These are phyloP conservation scores for Eulemur rufifrons DNA, from an alignment of 2,113 vertebrate genomes.

Conservation along the genomic window DNA sequence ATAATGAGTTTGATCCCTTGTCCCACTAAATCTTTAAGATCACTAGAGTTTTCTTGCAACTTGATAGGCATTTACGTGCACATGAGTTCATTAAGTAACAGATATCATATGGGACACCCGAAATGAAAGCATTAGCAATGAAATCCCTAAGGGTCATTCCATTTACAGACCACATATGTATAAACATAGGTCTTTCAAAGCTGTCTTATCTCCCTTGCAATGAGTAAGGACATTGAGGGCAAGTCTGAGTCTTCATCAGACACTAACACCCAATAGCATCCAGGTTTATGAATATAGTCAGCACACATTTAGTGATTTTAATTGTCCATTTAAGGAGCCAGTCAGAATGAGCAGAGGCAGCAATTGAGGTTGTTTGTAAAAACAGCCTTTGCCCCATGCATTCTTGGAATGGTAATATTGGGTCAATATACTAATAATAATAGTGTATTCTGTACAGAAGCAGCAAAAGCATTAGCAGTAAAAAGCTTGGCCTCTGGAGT, in stretches of 20 bases:
- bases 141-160: neutral
- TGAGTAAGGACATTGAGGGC: neutral
- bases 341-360: slow-evolving; percentile 6
- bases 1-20: neutral
- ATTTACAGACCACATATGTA: neutral
- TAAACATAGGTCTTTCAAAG: neutral
- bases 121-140: neutral
- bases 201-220: neutral
- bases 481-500: neutral
- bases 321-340: neutral
- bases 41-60: neutral
- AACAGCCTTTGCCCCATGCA: neutral
- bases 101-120: neutral
- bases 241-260: neutral
- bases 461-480: neutral
- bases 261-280: neutral
- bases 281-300: neutral
- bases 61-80: neutral
- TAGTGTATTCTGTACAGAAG: neutral
- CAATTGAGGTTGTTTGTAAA: neutral
- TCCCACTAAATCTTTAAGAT: neutral
- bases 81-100: neutral
- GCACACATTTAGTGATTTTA: neutral
- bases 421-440: neutral
- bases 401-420: neutral